phyloP scores from a whole-genome alignment of 1,140 invertebrate species.

The Leptestheria dahalacensis region DNA sequence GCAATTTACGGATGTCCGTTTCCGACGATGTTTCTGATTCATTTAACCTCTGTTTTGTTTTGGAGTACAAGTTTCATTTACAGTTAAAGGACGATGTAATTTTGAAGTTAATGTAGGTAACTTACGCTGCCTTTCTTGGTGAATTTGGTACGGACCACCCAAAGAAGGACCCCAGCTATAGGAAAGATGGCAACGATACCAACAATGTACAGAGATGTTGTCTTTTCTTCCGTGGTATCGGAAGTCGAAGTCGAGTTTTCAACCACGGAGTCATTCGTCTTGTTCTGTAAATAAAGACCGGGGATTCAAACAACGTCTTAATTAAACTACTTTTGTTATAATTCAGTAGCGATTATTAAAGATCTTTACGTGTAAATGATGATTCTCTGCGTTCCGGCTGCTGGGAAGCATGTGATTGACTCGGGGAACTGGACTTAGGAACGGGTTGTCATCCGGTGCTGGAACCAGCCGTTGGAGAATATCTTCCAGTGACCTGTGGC shows the following conservation, averaged over 20 bases:
- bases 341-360: too few species aligned
- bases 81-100: not conserved
- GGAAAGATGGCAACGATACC: constrained; percentile 12
- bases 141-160: constrained; percentile 6
- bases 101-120: too few species aligned
- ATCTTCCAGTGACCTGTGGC: constrained; percentile 3
- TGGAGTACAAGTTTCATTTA: not conserved
- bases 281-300: not conserved
- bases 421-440: not conserved
- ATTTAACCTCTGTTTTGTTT: constrained; percentile 4
- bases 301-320: too few species aligned
- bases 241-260: not conserved
- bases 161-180: constrained; percentile 3
- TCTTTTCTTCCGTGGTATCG: not conserved
- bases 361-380: not conserved
- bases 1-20: constrained; percentile 7
- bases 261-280: not conserved
- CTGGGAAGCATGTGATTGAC: not conserved
- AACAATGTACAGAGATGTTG: constrained; percentile 11
- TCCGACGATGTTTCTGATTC: constrained; percentile 15
- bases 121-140: constrained; percentile 2
- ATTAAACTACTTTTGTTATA: too few species aligned
- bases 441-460: not conserved
- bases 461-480: constrained; percentile 11
- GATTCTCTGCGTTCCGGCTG: not conserved